Evolutionary conservation across 2,113 vertebrate genomes (phyloP).

Genomic region (Laticauda colubrina): DNA sequence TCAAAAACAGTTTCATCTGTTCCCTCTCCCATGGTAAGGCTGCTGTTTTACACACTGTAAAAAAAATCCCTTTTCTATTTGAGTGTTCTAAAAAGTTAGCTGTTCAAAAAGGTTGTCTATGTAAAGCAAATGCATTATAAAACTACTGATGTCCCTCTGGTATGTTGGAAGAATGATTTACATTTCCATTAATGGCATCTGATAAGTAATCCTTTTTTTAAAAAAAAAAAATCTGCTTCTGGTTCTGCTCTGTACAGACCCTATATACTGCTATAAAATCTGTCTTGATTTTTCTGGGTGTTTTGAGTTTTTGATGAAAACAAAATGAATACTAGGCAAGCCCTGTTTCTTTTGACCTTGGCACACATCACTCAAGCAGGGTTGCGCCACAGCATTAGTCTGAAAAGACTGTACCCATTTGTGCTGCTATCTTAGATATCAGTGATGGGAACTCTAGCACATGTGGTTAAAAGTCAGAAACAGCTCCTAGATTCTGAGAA

Average conservation of each 20-base stretch:
- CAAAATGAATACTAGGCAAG: slow-evolving; percentile 28
- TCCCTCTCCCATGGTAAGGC: background rate
- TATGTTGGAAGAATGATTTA: background rate
- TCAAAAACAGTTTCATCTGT: background rate
- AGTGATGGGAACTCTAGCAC: slow-evolving; percentile 40
- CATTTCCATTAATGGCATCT: background rate
- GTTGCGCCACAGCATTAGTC: slow-evolving; percentile 53
- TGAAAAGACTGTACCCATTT: slow-evolving; percentile 57
- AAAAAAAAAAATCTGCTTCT: background rate
- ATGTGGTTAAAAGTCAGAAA: slow-evolving; percentile 57
- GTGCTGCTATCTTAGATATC: slow-evolving; percentile 52
- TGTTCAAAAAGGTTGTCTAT: too few species aligned
- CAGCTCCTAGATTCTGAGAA: slow-evolving; percentile 61
- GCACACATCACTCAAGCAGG: slow-evolving; percentile 44
- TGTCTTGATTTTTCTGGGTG: background rate
- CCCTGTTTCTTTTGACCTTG: slow-evolving; percentile 47
- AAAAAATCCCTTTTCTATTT: background rate
- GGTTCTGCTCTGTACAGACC: too few species aligned
- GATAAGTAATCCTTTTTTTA: background rate
- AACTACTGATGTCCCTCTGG: background rate
- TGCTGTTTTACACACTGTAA: background rate
- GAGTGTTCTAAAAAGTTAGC: background rate
- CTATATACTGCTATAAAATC: background rate
- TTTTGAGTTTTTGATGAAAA: background rate
- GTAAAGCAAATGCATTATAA: background rate